A percentile compares a stretch with the other conserved stretches of the same genome.
phyloP scores from a whole-genome alignment of 2,888 invertebrate species.

The Phengaris alcon region DNA sequence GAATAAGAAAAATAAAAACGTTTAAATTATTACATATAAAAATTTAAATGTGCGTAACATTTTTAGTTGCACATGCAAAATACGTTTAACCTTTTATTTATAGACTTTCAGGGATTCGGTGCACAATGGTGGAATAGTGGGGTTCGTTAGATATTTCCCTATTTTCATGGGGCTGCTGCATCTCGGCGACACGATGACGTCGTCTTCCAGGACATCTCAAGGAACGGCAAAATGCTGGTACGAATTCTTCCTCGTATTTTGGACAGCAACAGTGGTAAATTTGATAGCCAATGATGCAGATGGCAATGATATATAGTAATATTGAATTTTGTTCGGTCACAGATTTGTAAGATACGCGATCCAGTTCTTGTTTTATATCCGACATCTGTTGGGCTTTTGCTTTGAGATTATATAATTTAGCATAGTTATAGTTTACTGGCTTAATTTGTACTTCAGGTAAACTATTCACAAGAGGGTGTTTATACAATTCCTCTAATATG shows the following conservation, averaged over 20 bases:
- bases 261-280: conserved; percentile 18
- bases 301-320: conserved; percentile 1
- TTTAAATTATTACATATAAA: no score
- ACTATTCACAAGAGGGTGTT: no score
- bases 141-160: no score
- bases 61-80: no score
- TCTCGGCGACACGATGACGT: no score
- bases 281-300: conserved; percentile 10
- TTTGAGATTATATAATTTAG: conserved; percentile 8
- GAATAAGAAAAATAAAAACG: no score
- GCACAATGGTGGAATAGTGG: no score
- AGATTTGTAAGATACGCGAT: not conserved
- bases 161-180: no score
- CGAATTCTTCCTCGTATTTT: not conserved
- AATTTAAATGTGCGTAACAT: no score
- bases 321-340: not conserved
- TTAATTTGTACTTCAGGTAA: conserved; percentile 10
- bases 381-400: conserved; percentile 10
- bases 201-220: not conserved
- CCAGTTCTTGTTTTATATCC: conserved; percentile 15
- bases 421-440: not conserved
- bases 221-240: not conserved
- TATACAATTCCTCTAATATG: no score
- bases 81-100: no score
- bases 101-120: no score